Evolutionary conservation across 2,888 invertebrate species (phyloP).

Genomic region (Ernsta delagoae): DNA sequence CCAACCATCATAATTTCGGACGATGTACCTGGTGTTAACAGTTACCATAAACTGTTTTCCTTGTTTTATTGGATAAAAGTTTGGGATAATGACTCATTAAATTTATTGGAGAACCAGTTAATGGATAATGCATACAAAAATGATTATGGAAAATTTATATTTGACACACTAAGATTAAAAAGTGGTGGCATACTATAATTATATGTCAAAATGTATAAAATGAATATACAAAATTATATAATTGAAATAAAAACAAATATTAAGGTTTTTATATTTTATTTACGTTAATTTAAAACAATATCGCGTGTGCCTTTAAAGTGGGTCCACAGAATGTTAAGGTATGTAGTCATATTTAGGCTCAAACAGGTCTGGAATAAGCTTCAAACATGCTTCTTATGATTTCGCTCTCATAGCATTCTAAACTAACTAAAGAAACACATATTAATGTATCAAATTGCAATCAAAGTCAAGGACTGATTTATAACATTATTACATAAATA

Average conservation of each 20-base stretch:
- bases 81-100: slow-evolving; percentile 72
- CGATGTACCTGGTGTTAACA: slow-evolving; percentile 62
- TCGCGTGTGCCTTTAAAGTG: no score
- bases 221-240: no score
- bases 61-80: slow-evolving; percentile 80
- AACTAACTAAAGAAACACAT: neutral
- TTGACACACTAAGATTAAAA: slow-evolving; percentile 68
- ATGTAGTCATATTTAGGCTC: no score
- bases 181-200: slow-evolving; percentile 52
- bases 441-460: slow-evolving; percentile 8
- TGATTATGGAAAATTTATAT: slow-evolving; percentile 69
- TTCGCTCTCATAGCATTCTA: no score
- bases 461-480: no score
- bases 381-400: no score
- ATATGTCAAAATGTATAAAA: neutral
- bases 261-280: slow-evolving; percentile 40
- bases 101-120: slow-evolving; percentile 71
- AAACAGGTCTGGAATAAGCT: no score
- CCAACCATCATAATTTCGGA: slow-evolving; percentile 69
- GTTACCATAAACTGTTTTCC: slow-evolving; percentile 81
- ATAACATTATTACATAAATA: neutral
- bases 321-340: no score
- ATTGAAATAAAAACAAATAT: slow-evolving; percentile 26
- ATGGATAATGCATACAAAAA: slow-evolving; percentile 59
- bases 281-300: slow-evolving; percentile 38